Evolutionary conservation across 1,140 invertebrate species (phyloP), one percentile per base, ranked within the genome.

Genomic region (Pantala flavescens): DNA sequence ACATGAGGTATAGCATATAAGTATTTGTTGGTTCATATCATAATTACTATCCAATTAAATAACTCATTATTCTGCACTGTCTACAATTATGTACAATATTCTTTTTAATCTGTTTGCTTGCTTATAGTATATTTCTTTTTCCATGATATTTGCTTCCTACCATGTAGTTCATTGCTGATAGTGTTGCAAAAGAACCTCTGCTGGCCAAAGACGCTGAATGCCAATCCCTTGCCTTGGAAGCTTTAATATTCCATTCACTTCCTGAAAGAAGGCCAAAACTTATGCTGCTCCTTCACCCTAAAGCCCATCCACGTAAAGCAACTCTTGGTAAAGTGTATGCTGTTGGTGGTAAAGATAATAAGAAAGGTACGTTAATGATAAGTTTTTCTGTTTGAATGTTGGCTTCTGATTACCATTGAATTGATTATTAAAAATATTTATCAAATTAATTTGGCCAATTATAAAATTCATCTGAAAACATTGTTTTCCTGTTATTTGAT

Each of bases 281-380:
- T 21, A 63, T 63, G 49, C 49, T 63, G 3, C 86, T 90, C 75
- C 86, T 95, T 76, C 88, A 91, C 76, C 87, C 88, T 63, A 86
- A 94, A 78, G 96, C 94, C 2, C 89, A 90, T 77, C 95, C 95
- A 0, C 85, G 95, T 49, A 97, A 96, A 82, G 93, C 94, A 0
- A 97, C 95, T 0, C 91, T 97, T 74, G 95, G 95, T 14, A 86
- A 89, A 75, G 84, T 98, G 71, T 88, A 95, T 79, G 90, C 93
- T 76, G 90, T 98, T 12, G 95, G 95, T 42, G 95, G 95, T 42
- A 96, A 96, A 90, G 94, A 97, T 84, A 89, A 90, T 72, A 92
- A 90, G 78, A 93, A 96, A 85, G 88, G 87, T 86, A 79, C 23
- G 24, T 76, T 73, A 9, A 71, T 70, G 74, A 71, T 36, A 74